Conservation (phyloP, 2,113 vertebrate genomes). For the Gorsachius goisagi region DNA sequence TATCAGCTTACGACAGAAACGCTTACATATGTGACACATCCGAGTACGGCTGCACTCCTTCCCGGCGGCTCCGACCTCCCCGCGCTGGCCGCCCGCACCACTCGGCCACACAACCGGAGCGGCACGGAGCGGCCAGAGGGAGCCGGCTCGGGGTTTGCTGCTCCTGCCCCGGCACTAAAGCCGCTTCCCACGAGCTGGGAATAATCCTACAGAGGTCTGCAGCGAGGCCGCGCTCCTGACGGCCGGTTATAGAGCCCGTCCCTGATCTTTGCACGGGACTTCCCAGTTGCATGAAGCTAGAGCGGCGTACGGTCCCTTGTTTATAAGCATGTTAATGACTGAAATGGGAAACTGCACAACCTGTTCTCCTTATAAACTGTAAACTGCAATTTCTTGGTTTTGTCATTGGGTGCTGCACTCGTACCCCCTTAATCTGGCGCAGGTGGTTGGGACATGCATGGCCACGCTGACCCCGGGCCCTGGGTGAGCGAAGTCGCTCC, state of each 20-base stretch:
- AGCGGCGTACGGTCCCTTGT: not conserved
- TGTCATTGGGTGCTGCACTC: not conserved
- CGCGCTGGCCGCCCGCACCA: rapidly evolving
- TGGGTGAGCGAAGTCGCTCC: rapidly evolving
- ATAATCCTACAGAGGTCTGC: rapidly evolving
- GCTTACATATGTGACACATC: not conserved
- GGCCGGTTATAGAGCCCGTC: not conserved
- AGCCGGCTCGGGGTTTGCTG: rapidly evolving
- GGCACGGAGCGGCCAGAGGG: not conserved
- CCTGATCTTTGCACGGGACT: not conserved
- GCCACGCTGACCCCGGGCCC: rapidly evolving
- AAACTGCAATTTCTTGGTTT: not conserved
- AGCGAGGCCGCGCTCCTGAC: not conserved
- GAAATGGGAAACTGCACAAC: not conserved
- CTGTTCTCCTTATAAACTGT: not conserved
- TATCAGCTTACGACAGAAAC: not conserved
- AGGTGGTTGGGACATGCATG: not conserved
- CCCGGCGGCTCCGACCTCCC: not conserved
- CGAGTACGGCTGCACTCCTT: rapidly evolving
- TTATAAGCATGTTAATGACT: slow-evolving; percentile 53
- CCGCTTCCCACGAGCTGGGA: rapidly evolving
- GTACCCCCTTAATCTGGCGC: rapidly evolving
- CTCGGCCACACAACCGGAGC: rapidly evolving
- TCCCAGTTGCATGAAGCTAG: not conserved
- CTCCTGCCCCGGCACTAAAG: not conserved